phyloP scores from a whole-genome alignment of 2,888 invertebrate genomes.

The Polyploca ridens region DNA sequence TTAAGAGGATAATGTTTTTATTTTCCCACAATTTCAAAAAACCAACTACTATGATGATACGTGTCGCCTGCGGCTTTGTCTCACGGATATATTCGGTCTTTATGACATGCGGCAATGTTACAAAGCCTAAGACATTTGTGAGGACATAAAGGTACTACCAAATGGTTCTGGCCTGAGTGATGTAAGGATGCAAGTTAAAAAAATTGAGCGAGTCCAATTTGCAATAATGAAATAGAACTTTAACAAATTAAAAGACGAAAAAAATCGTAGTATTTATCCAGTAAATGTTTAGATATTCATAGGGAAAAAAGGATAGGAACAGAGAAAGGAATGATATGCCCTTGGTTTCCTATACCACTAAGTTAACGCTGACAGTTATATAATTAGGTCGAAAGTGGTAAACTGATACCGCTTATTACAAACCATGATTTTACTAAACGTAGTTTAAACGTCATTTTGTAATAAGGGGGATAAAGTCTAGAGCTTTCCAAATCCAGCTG shows the following conservation, averaged over 20 bases:
- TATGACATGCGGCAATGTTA: constrained; percentile 61
- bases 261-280: no score
- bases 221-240: no score
- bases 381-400: no score
- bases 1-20: constrained; percentile 15
- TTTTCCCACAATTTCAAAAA: constrained; percentile 51
- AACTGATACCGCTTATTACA: no score
- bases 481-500: no score
- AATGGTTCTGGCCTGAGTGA: constrained; percentile 62
- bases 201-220: constrained; percentile 23
- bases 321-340: no score
- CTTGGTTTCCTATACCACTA: no score
- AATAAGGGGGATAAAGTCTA: no score
- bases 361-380: no score
- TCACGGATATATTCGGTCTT: constrained; percentile 58
- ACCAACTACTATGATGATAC: constrained; percentile 34
- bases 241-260: no score
- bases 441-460: no score
- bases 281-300: not conserved
- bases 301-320: not conserved
- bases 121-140: constrained; percentile 74
- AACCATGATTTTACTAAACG: no score
- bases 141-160: constrained; percentile 76
- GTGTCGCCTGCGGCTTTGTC: constrained; percentile 51
- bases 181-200: constrained; percentile 31